Evolutionary conservation across 2,888 invertebrate genomes (phyloP), one percentile per base, ranked within the genome.

Genomic region (Lepidocyrtinus sp.): DNA sequence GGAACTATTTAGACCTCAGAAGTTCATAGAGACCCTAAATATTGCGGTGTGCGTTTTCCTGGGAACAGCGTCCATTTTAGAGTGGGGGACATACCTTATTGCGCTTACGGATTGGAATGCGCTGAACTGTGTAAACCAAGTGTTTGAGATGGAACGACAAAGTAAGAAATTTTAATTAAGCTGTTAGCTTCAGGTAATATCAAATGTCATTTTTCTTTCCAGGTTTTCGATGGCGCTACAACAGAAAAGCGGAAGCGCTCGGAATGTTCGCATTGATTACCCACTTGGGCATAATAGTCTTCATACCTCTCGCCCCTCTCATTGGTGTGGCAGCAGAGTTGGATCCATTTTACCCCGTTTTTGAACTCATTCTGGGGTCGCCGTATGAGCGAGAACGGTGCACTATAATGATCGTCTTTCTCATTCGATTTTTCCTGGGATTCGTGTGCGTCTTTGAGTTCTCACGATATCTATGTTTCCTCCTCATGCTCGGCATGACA

Each of bases 71-170:
- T 22, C 68, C 15, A 3, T 50, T 0, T 15, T 68, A 2, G 68
- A 68, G 9, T 68, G 50, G 50, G 55, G 24, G 7, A n/a, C 9
- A 2, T 68, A 55, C 25, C n/a, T 67, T 7, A 24, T 50, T 19
- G 15, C 24, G 9, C 1, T 2, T 0, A 1, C 1, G 3, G 46
- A 19, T 19, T 1, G 12, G 15, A 46, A 46, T 17, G 0, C 19
- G 5, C 1, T 68, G 7, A 15, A 12, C 1, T 9, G 19, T 45
- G 1, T 55, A 1, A 50, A 68, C n/a, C 68, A 68, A 24, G 24
- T 50, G 12, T 55, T 68, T 25, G 25, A 55, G 25, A 9, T 68
- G 5, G 68, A 68, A 55, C 19, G 68, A 7, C 15, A 15, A 24
- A 1, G 68, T 68, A 68, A 68, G 7, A 24, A 62, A 19, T 62